phyloP scores from a whole-genome alignment of 2,113 vertebrate genomes.

The Pterocles burchelli region DNA sequence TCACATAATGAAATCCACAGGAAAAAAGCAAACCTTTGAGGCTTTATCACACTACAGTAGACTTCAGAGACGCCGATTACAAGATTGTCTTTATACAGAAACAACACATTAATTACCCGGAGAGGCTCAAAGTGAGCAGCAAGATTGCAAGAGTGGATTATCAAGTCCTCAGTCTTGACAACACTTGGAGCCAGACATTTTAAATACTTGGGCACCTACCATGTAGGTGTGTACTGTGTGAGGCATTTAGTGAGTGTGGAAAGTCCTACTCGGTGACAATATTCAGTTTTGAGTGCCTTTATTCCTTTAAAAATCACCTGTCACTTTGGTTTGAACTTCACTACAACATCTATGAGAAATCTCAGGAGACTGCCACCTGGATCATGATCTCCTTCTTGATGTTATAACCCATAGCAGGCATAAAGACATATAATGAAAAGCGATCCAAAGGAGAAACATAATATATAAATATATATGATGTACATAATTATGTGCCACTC shows the following conservation, averaged over 20 bases:
- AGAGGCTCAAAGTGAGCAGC: constrained; percentile 42
- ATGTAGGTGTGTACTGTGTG: not conserved
- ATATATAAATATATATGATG: not conserved
- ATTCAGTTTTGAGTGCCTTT: not conserved
- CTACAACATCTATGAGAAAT: not conserved
- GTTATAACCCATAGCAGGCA: not conserved
- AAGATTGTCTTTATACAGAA: constrained; percentile 11
- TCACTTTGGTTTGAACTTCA: not conserved
- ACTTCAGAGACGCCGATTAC: constrained; percentile 15
- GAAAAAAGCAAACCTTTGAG: not conserved
- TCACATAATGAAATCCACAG: constrained; percentile 22
- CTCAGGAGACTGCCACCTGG: not conserved
- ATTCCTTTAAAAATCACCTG: constrained; percentile 12
- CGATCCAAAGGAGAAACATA: not conserved
- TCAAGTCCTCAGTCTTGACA: constrained; percentile 26
- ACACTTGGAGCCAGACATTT: constrained; percentile 19
- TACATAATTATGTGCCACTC: not conserved
- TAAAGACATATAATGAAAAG: not conserved
- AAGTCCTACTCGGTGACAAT: not conserved
- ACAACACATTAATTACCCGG: constrained; percentile 32
- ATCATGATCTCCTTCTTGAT: not conserved
- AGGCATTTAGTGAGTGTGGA: not conserved
- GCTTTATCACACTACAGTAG: constrained; percentile 15
- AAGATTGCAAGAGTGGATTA: constrained; percentile 32
- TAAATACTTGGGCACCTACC: not conserved